phyloP scores from a whole-genome alignment of 2,113 vertebrate species.

The Dendrocopos noguchii region DNA sequence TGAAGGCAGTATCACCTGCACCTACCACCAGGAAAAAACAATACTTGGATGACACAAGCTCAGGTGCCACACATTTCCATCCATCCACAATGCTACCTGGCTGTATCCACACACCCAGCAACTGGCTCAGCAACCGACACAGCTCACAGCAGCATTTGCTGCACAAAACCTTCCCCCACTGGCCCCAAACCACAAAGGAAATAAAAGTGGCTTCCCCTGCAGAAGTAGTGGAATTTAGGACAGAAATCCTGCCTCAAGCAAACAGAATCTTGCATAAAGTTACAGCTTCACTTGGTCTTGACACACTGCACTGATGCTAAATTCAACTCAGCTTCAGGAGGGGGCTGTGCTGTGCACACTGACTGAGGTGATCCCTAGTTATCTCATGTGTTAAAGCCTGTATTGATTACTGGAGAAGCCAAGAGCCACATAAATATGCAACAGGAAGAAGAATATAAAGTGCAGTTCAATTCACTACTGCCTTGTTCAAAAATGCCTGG shows the following conservation, averaged over 20 bases:
- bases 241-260: not conserved
- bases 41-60: not conserved
- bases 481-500: not conserved
- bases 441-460: conserved; percentile 7
- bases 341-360: not conserved
- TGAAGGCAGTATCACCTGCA: not conserved
- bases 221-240: not conserved
- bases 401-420: conserved; percentile 4
- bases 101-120: not conserved
- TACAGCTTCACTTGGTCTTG: not conserved
- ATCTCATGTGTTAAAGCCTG: not conserved
- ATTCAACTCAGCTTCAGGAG: not conserved
- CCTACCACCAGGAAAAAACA: not conserved
- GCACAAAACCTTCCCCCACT: not conserved
- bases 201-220: not conserved
- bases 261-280: not conserved
- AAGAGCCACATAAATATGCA: conserved; percentile 20
- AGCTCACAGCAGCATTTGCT: not conserved
- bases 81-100: not conserved
- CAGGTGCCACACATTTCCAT: not conserved
- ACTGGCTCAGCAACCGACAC: not conserved
- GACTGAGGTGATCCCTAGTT: not conserved
- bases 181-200: not conserved
- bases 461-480: not conserved
- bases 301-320: not conserved